Evolutionary conservation across 1,140 invertebrate species (phyloP), one percentile per base, ranked within the genome.

Genomic region (Caerostris darwini): DNA sequence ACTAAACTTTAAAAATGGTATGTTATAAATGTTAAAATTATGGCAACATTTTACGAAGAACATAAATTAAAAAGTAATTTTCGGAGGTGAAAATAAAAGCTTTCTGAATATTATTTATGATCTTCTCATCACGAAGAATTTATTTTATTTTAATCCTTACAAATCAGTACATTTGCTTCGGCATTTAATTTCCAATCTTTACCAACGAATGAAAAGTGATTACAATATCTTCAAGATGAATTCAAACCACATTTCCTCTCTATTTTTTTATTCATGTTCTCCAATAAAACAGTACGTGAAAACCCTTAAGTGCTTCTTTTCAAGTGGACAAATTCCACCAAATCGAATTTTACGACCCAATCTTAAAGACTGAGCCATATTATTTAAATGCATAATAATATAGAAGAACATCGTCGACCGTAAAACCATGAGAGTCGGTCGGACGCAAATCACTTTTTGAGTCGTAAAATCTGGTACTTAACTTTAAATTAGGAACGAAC

Each of bases 391-490:
- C 14, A 59, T 82, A 91, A 82, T 91, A 81, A 61, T 56, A n/a
- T 34, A 61, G 90, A 82, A 61, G 90, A 82, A 53, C n/a, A 58
- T 91, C 57, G 64, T 19, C 14, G 54, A 67, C 88, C 19, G 54
- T 91, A 57, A 34, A 91, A 91, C n/a, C 56, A 81, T 82, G 90
- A 59, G 58, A 61, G 53, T 81, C 19, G 59, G 17, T 91, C 67
- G 34, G 34, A 91, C 12, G 71, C 71, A 91, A 91, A 91, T 91
- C 77, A 83, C 90, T 91, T 91, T 91, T 91, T 81, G 90, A 82
- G 57, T 82, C 90, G 19, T 91, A 91, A 91, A 90, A 91, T 90
- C 56, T 81, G 34, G 69, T 91, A 91, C 57, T 91, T 91, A 91
- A 91, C 50, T 91, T 91, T 59, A 82, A 91, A 82, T 91, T 91